Conservation (phyloP, 2,113 vertebrate genomes). For the Chaetodon trifascialis region DNA sequence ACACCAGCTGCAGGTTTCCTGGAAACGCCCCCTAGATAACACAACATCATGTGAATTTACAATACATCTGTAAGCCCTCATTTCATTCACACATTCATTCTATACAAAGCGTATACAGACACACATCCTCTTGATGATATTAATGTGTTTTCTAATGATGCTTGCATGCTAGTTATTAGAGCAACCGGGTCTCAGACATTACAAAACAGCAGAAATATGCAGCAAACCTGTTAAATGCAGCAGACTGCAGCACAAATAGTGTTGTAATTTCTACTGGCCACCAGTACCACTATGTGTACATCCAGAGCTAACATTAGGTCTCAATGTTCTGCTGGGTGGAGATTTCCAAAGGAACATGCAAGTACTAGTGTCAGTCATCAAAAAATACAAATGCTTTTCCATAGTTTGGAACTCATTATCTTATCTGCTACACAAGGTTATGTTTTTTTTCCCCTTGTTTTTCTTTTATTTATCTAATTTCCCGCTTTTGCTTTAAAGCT, state of each 20-base stretch:
- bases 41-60: conserved; percentile 23
- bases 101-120: no score
- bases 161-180: background rate
- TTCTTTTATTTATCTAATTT: no score
- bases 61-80: background rate
- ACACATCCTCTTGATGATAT: background rate
- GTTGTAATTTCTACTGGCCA: background rate
- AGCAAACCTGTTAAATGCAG: background rate
- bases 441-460: no score
- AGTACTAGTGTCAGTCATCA: no score
- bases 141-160: background rate
- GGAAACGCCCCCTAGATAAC: conserved; percentile 91
- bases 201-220: background rate
- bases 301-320: background rate
- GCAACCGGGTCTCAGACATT: background rate
- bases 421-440: background rate
- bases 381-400: background rate
- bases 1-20: conserved; percentile 93
- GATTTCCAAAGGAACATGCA: no score
- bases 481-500: no score
- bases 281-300: background rate
- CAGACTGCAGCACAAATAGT: background rate
- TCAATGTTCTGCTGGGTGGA: no score
- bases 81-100: no score
- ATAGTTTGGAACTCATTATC: background rate